phyloP scores from a whole-genome alignment of 2,888 invertebrate genomes.

The Chamaedrilus cognettii region DNA sequence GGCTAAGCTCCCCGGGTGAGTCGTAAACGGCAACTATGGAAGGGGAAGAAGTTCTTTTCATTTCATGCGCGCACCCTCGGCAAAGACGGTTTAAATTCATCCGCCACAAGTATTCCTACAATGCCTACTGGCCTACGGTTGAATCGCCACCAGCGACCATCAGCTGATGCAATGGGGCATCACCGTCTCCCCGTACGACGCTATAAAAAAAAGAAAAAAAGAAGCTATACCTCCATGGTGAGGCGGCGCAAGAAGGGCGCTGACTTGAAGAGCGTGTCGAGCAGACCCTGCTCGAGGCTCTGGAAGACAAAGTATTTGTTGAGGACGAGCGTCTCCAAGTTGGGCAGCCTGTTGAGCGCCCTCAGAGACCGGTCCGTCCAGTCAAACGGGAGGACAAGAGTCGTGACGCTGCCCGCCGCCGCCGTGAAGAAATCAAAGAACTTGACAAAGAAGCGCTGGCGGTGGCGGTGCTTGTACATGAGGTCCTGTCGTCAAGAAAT shows the following conservation, averaged over 20 bases:
- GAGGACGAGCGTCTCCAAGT: conserved; percentile 46
- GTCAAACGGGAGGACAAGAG: conserved; percentile 55
- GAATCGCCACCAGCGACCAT: too few relatives aligned
- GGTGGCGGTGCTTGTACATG: conserved; percentile 42
- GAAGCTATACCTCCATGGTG: conserved; percentile 49
- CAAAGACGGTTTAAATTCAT: too few relatives aligned
- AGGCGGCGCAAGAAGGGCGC: conserved; percentile 44
- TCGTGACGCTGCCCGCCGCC: conserved; percentile 46
- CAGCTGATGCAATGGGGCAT: too few relatives aligned
- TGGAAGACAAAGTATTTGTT: conserved; percentile 54
- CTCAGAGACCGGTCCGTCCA: conserved; percentile 53
- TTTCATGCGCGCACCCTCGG: too few relatives aligned
- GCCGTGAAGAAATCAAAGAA: conserved; percentile 52
- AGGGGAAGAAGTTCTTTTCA: too few relatives aligned
- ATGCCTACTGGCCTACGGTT: too few relatives aligned
- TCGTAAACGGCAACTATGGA: too few relatives aligned
- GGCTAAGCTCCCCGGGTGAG: too few relatives aligned
- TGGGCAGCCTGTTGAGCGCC: conserved; percentile 46
- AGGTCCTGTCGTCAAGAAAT: conserved; percentile 18
- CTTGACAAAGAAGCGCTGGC: conserved; percentile 50
- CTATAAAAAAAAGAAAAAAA: too few relatives aligned
- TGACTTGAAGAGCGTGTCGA: conserved; percentile 43
- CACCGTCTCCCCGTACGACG: too few relatives aligned
- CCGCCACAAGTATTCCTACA: too few relatives aligned
- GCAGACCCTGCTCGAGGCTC: conserved; percentile 44